Evolutionary conservation across 2,888 invertebrate species (phyloP).

Genomic region (Lasioglossum villosulum): DNA sequence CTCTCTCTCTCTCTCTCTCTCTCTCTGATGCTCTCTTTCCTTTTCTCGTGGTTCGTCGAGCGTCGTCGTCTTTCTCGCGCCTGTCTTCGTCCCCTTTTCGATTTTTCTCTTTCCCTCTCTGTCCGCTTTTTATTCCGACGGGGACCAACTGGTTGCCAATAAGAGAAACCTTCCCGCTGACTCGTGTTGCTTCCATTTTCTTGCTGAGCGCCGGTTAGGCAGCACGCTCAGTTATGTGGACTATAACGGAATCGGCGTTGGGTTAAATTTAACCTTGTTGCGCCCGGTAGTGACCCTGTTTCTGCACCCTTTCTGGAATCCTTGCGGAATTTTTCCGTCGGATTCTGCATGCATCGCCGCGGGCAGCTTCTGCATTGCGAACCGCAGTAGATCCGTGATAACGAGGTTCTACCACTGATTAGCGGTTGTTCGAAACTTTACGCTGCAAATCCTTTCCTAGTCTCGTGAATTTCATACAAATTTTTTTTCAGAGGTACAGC

Average conservation of each 20-base stretch:
- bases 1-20: not conserved
- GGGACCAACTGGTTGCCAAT: slow-evolving; percentile 65
- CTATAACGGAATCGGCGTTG: slow-evolving; percentile 70
- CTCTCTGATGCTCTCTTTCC: not conserved
- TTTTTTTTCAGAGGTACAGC: not conserved
- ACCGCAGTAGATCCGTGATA: not conserved
- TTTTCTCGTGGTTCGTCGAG: not conserved
- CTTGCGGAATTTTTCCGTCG: slow-evolving; percentile 32
- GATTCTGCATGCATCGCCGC: not conserved
- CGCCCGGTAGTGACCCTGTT: slow-evolving; percentile 50
- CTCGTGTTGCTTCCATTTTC: slow-evolving; percentile 62
- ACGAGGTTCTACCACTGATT: not conserved
- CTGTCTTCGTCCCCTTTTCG: slow-evolving; percentile 17
- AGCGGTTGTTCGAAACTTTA: not conserved
- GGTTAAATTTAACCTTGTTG: slow-evolving; percentile 65
- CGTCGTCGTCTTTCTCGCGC: not conserved
- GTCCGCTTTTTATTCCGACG: slow-evolving; percentile 24
- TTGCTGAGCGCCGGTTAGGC: slow-evolving; percentile 54
- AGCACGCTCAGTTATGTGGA: slow-evolving; percentile 65
- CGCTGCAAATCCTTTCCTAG: not conserved
- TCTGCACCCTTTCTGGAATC: slow-evolving; percentile 42
- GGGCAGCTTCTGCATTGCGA: not conserved
- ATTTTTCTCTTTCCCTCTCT: slow-evolving; percentile 25
- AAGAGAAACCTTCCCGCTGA: slow-evolving; percentile 60
- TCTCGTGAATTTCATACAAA: not conserved